phyloP scores from a whole-genome alignment of 1,140 invertebrate genomes.

The Eciton burchellii region DNA sequence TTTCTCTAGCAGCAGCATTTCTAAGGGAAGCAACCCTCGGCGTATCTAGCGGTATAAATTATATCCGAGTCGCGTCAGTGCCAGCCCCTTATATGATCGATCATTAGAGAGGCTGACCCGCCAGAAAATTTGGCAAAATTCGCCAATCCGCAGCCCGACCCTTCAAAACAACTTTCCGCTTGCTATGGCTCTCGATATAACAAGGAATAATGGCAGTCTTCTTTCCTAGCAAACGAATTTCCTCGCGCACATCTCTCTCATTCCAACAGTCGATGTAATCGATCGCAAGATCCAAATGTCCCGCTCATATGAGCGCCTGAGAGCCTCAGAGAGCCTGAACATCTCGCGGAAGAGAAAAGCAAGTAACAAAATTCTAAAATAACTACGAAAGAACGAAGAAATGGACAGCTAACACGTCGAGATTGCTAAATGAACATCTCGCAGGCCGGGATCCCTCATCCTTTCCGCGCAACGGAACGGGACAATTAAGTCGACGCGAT shows the following conservation, averaged over 20 bases:
- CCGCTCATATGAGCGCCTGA: not conserved
- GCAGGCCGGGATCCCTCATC: slow-evolving; percentile 49
- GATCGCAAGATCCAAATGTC: not conserved
- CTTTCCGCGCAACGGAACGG: slow-evolving; percentile 21
- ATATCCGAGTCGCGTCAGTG: slow-evolving; percentile 83
- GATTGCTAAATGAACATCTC: slow-evolving; percentile 58
- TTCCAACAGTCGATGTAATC: not conserved
- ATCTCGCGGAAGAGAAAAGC: not conserved
- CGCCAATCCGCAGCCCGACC: slow-evolving; percentile 41
- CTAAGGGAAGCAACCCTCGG: slow-evolving; percentile 82
- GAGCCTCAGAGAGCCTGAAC: not conserved
- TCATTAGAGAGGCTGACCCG: slow-evolving; percentile 84
- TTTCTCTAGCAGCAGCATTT: slow-evolving; percentile 43
- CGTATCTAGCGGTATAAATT: slow-evolving; percentile 85
- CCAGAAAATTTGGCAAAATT: slow-evolving; percentile 84
- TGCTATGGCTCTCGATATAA: slow-evolving; percentile 1
- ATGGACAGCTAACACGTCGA: not conserved
- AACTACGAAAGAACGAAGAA: not conserved
- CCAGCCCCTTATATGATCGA: slow-evolving; percentile 85
- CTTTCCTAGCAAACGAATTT: slow-evolving; percentile 32
- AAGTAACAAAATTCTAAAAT: not conserved
- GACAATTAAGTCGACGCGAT: slow-evolving; percentile 71
- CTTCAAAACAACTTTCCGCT: slow-evolving; percentile 33
- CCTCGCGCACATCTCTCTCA: not conserved
- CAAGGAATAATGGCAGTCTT: slow-evolving; percentile 43